Conservation (phyloP, 1,140 invertebrate species). For the Neodiprion pinetum region DNA sequence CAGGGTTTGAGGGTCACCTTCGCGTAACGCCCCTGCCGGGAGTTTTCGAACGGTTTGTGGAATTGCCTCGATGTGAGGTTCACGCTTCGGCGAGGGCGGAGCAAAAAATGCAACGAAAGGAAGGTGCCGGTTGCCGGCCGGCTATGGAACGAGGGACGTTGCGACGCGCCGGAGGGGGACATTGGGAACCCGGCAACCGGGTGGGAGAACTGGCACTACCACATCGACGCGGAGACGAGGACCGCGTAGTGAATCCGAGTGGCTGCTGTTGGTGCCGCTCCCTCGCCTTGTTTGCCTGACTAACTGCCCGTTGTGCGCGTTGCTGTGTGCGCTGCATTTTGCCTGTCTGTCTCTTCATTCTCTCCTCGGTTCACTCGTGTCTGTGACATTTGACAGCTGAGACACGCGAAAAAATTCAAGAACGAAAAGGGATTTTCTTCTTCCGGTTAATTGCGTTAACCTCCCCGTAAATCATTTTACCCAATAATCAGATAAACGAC, state of each 20-base stretch:
- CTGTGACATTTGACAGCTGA: not conserved
- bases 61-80: not conserved
- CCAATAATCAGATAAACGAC: not conserved
- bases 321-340: not conserved
- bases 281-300: not conserved
- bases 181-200: not conserved
- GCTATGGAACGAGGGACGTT: not conserved
- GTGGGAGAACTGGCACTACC: slow-evolving; percentile 1
- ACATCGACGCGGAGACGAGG: not conserved
- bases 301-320: not conserved
- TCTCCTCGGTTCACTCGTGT: too few relatives aligned
- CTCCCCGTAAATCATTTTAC: too few relatives aligned
- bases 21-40: too few relatives aligned
- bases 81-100: not conserved
- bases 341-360: too few relatives aligned
- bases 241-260: not conserved
- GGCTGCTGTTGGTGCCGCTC: too few relatives aligned
- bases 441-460: too few relatives aligned
- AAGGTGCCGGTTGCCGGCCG: slow-evolving; percentile 13
- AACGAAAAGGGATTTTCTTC: too few relatives aligned
- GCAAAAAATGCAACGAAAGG: not conserved
- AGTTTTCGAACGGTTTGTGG: too few relatives aligned
- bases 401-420: too few relatives aligned
- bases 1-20: too few relatives aligned
- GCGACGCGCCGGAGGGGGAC: too few relatives aligned